A percentile compares a stretch with the other conserved stretches of the same genome.
Conservation (phyloP, 2,888 invertebrate genomes). For the Cantharis nigra region DNA sequence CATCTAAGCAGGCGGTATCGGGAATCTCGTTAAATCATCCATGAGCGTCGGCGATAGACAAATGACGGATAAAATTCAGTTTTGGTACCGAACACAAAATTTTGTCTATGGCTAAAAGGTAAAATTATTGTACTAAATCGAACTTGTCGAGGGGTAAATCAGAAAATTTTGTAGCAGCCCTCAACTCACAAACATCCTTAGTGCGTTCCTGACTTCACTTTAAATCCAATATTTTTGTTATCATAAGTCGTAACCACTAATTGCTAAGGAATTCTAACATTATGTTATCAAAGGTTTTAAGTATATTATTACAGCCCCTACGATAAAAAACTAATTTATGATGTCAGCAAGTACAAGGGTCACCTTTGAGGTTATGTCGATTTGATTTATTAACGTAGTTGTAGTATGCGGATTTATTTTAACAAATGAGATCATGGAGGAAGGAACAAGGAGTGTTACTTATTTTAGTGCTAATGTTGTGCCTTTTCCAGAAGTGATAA, state of each 20-base stretch:
- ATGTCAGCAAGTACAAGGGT: not conserved
- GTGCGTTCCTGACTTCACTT: not conserved
- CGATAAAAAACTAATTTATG: not conserved
- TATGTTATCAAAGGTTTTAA: not conserved
- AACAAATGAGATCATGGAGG: not conserved
- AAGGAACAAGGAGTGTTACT: not conserved
- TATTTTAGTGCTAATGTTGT: constrained; percentile 33
- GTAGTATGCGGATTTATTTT: not conserved
- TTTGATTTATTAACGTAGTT: not conserved
- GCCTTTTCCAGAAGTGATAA: constrained; percentile 55
- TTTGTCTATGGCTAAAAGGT: too few species aligned
- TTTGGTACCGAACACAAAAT: too few species aligned
- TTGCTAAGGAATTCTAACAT: not conserved
- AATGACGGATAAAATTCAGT: too few species aligned
- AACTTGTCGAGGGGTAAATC: too few species aligned
- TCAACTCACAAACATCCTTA: not conserved
- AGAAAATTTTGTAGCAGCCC: too few species aligned
- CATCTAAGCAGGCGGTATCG: too few species aligned
- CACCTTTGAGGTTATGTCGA: not conserved
- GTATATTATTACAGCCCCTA: not conserved
- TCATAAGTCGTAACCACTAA: not conserved
- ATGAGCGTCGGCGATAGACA: too few species aligned
- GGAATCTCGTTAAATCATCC: too few species aligned
- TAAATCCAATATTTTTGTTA: not conserved
- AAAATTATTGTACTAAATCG: too few species aligned